Evolutionary conservation across 1,140 invertebrate species (phyloP), one percentile per base, ranked within the genome.

Genomic region (Bombus affinis): DNA sequence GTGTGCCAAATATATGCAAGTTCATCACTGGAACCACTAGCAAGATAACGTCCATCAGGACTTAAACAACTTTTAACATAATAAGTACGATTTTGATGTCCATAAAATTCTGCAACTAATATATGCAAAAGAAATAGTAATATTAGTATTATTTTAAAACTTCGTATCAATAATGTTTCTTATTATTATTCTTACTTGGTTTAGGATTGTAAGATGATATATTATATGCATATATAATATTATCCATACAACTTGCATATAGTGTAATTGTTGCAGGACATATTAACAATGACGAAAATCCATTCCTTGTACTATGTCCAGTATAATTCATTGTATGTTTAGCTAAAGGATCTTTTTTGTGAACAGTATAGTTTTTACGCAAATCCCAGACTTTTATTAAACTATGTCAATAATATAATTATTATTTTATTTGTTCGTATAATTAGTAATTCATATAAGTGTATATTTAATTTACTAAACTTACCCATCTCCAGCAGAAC

Each of bases 361-460:
- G 96, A 18, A 95, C 95, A 5, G 96, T 96, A 91, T 98, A 98
- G 90, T 97, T 98, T 92, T 98, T 98, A 47, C 98, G 93, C 25
- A 98, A 91, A 95, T 99, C 98, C 98, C 98, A 99, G 4, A 98
- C 96, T 94, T 98, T 98, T 15, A 99, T 97, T 66, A 97, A 95
- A 2, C 96, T 96, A 12, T 71, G 91, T 86, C 25, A 12, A 80
- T 37, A 65, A 57, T 18, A 72, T 68, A 57, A 44, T 13, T 68
- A n/a, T 70, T 81, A 62, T 22, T 53, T 57, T 39, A 15, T 28
- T 86, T 10, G 0, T 65, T 6, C 5, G 28, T 35, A 8, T 37
- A 53, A 22, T 53, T 53, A 32, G 59, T 66, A 66, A 32, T 32
- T 53, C 6, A 66, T 32, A 47, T 25, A 74, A 44, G 79, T 66